Evolutionary conservation across 1,140 invertebrate species (phyloP).

Genomic region (Tetramorium parvispinum): DNA sequence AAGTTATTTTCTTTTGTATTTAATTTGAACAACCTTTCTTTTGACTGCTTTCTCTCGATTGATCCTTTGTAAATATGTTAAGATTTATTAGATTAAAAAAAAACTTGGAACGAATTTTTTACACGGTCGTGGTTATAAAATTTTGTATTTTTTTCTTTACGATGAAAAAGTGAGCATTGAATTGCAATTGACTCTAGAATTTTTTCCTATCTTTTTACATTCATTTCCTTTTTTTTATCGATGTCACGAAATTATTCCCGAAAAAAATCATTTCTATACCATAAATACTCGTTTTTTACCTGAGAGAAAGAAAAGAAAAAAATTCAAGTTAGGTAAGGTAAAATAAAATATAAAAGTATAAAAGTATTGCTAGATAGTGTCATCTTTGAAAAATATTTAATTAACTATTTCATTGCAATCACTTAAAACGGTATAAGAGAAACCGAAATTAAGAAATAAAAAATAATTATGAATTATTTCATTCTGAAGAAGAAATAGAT

Average conservation of each 20-base stretch:
- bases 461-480: slow-evolving; percentile 1
- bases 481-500: neutral
- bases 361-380: neutral
- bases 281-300: neutral
- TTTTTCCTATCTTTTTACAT: slow-evolving; percentile 14
- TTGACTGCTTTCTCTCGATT: neutral
- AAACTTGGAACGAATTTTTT: neutral
- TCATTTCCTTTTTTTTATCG: neutral
- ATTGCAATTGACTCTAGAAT: neutral
- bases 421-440: neutral
- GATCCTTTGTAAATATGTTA: slow-evolving; percentile 56
- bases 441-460: neutral
- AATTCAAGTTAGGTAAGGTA: neutral
- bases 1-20: slow-evolving; percentile 60
- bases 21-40: slow-evolving; percentile 37
- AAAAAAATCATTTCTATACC: neutral
- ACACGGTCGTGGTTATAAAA: neutral
- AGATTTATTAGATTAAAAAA: slow-evolving; percentile 8
- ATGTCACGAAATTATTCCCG: neutral
- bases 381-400: neutral
- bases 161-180: neutral
- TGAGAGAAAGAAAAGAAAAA: neutral
- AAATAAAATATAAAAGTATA: too few species aligned
- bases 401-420: neutral
- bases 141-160: neutral